phyloP scores from a whole-genome alignment of 37 sponge, comb jelly and placozoan genomes.

The Theonella swinhoei region DNA sequence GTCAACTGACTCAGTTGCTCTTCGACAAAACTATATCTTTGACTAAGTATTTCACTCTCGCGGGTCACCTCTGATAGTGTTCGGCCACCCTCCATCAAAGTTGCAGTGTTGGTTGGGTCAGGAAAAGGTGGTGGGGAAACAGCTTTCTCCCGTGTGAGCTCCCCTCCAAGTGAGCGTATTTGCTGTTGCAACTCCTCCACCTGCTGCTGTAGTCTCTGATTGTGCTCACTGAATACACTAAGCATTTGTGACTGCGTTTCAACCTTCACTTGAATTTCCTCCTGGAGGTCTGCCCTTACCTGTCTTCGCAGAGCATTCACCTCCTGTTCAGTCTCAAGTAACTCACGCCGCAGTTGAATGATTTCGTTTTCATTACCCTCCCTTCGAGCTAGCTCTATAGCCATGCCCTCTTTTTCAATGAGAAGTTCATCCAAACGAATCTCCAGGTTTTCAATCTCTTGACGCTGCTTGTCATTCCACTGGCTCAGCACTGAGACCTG shows the following conservation, averaged over 20 bases:
- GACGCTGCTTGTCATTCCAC: constrained; percentile 78
- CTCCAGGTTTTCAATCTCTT: constrained; percentile 51
- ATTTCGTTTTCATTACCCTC: constrained; percentile 28
- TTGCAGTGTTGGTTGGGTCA: neutral
- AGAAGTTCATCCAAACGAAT: constrained; percentile 2
- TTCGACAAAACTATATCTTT: constrained; percentile 17
- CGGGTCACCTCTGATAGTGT: constrained; percentile 14
- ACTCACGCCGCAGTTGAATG: constrained; percentile 39
- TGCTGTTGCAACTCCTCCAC: constrained; percentile 34
- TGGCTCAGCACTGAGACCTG: constrained; percentile 75
- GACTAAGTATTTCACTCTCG: constrained; percentile 29
- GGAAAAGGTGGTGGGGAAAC: constrained; percentile 68
- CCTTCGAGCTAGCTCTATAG: constrained; percentile 18
- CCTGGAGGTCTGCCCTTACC: constrained; percentile 34
- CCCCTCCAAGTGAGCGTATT: constrained; percentile 30
- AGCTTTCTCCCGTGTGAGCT: constrained; percentile 24
- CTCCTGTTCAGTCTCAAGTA: constrained; percentile 62
- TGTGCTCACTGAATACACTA: constrained; percentile 65
- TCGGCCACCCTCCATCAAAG: neutral
- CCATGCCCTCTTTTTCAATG: constrained; percentile 21
- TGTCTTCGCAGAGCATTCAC: constrained; percentile 38
- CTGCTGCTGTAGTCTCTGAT: constrained; percentile 58
- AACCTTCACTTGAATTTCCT: constrained; percentile 59
- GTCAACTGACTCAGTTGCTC: constrained; percentile 13
- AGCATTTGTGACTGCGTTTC: constrained; percentile 66